Base-by-base conservation (phyloP, 2,888 invertebrate genomes). In the Pocota personata region DNA sequence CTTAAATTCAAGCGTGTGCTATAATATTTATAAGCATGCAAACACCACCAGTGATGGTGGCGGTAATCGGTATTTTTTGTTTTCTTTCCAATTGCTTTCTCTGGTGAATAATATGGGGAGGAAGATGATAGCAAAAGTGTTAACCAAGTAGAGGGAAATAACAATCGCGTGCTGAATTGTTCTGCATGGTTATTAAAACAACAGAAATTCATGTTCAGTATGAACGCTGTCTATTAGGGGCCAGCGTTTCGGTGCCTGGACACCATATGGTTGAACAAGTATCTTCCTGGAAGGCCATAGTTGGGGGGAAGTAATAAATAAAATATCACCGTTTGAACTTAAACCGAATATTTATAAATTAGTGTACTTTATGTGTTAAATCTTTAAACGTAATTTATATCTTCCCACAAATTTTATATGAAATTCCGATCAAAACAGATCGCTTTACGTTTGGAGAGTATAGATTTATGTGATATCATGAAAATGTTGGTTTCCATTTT, bases 1-100 rank as follows among this genome's bases (percentile, higher is more conserved):
- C 52, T 24, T 27, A 46, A 19, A 27, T 48, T 46, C 32, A 16
- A 71, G 21, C 50, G 32, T 24, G 32, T 55, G 72, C 66, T 71
- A 82, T 77, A 77, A 86, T 72, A 82, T 86, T 82, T 86, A 86
- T 86, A 86, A 86, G 50, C 72, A 76, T 72, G 76, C 52, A 64
- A 80, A 55, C 24, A 27, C 50, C 0, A 12, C 46, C 7, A 12
- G n/a, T 27, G n/a, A 46, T 30, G 50, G 80, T 32, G 50, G 66
- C 50, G 80, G 72, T 32, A 69, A 55, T 64, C 10, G 35, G 32
- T 37, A 46, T 48, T 37, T 71, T 77, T 40, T 5, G 43, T 82
- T 75, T 79, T 52, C 16, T 67, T 83, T 75, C 32, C n/a, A 19
- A 48, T 57, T 71, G 72, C 86, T 82, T 86, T 82, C 76, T 82